Evolutionary conservation across 1,140 invertebrate species (phyloP), one percentile per base, ranked within the genome.

Genomic region (Diploscapter pachys): DNA sequence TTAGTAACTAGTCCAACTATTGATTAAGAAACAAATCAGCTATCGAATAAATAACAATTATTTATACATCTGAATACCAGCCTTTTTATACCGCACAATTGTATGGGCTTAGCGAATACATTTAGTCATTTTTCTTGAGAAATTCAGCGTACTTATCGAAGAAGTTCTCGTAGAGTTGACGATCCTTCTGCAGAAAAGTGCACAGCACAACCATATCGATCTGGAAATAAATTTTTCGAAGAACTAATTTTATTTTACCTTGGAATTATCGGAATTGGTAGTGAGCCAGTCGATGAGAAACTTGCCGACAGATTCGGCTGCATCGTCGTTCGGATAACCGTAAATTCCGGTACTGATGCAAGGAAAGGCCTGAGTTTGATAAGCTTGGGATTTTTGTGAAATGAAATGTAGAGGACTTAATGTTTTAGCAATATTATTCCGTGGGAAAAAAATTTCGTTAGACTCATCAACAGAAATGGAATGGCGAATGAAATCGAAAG

Each of bases 261-360:
- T 6, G 8, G n/a, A 49, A 54, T 8, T 54, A 8, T 62, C n/a
- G 8, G n/a, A 54, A 51, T 68, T 55, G 6, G 70, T 76, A 55
- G 66, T 72, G 48, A 76, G 63, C 56, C 57, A 72, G n/a, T 71
- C 57, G 31, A 51, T 52, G 51, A 76, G 5, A 48, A 62, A 62
- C 2, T 76, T 64, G 9, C 56, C 57, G n/a, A 72, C 75, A 11
- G 63, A 50, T 50, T 56, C 53, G 2, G 75, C 75, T 52, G 75
- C 75, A 62, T 76, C 75, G 3, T 76, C 70, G 50, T 76, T 76
- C 3, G 69, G 68, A 72, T 76, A 76, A 2, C 75, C 75, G n/a
- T 76, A 76, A 5, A 76, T 72, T 52, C 75, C 75, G 11, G 75
- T 76, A 31, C 69, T 67, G 50, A 76, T 76, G 56, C 75, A 76